Base-by-base conservation (phyloP, 2,113 vertebrate species). In the Tachycineta bicolor region DNA sequence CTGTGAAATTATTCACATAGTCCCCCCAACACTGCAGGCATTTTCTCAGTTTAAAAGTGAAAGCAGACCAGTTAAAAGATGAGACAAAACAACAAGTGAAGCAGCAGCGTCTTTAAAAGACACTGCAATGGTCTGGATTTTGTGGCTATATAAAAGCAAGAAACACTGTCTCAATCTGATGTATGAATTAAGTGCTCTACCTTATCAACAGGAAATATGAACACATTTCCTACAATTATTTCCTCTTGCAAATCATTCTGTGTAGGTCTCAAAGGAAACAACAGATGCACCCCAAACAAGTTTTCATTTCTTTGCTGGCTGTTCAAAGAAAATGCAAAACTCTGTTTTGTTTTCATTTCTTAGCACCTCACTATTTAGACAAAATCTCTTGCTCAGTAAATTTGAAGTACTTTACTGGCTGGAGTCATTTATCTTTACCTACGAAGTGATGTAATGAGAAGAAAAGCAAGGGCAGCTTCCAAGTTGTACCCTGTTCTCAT, bases 151-250 rank as follows among this genome's bases (percentile, higher is more conserved):
- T 33, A 95, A 94, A 65, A 85, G 52, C 49, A 85, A 90, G 41
- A 89, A 93, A 74, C 26, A 53, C 29, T 56, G 1, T 47, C 65
- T 64, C 58, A 88, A 82, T 82, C 60, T 96, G 73, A 95, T 91
- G 34, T n/a, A 86, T 73, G n/a, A 89, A 88, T 95, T 90, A 87
- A 90, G 59, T 56, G 44, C 33, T 94, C 60, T 68, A 84, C 78
- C 43, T 75, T 93, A 92, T 78, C 93, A 82, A 88, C 94, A 93
- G 95, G 94, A 96, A 94, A 83, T 83, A 96, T 83, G 94, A 97
- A 97, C 76, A 96, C 82, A 97, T 87, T 94, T 93, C 81, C 93
- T 91, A 85, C 74, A 80, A 85, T 95, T 93, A 96, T 93, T 93
- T 96, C 87, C 75, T 91, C 75, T 58, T 77, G 43, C 50, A 95